Base-by-base conservation (phyloP, 2,888 invertebrate genomes). In the Eupithecia subumbrata region DNA sequence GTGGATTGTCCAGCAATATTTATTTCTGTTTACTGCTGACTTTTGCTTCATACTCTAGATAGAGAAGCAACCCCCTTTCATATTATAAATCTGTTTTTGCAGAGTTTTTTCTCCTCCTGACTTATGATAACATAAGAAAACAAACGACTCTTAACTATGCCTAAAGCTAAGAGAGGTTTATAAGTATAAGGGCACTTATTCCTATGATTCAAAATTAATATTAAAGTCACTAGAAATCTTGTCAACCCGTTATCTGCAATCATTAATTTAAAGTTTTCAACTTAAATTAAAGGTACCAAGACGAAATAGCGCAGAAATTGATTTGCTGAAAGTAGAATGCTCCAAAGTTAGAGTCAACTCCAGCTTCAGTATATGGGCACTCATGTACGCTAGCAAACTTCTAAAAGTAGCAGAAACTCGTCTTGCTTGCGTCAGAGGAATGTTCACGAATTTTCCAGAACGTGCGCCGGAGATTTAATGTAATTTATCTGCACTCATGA, bases 401-500 rank as follows among this genome's bases (percentile, higher is more conserved):
- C 66, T 25, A 18, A 75, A 75, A 71, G 56, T 74, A 45, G 22
- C 48, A 45, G 67, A 71, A 73, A 73, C 75, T 75, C 74, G 75
- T 71, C 75, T 80, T 81, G 77, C 77, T 78, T 70, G 79, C 74
- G 76, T 68, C 81, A 82, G 78, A 78, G 76, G 76, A 76, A 79
- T 78, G 74, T 78, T 87, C 86, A 85, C 85, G 86, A 91, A 90
- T 92, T 90, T 91, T 90, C 89, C 88, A 87, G 86, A 86, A 88
- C 88, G 88, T 89, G 88, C 87, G 86, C 84, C 83, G 87, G 84
- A 88, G 89, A 90, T 90, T 90, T 90, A 88, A 91, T 90, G 88
- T 90, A 90, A 92, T 92, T 91, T 91, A 91, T 91, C 87, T 91
- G 86, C 89, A 89, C 91, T 90, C 88, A 88, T 89, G 90, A 86